Base-by-base conservation (phyloP, 2,888 invertebrate genomes). In the Diarsia mendica region DNA sequence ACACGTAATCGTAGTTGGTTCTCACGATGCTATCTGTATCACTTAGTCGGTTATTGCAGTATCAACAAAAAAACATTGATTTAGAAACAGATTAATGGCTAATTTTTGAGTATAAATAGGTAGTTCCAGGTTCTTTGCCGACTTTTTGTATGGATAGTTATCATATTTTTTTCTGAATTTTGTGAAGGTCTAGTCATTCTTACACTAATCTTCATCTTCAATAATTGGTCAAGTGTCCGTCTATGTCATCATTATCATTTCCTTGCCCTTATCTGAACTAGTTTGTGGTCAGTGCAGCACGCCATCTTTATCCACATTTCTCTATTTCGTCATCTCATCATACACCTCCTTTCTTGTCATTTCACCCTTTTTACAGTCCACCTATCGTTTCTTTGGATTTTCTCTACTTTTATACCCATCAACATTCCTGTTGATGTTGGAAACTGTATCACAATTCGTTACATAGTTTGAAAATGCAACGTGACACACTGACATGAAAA, bases 1-100 rank as follows among this genome's bases (percentile, higher is more conserved):
- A 66, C 85, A 80, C 55, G 65, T 51, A 0, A 63, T 60, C 0
- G 46, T n/a, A 46, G 71, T 73, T 44, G n/a, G 67, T 87, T 87
- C 87, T 58, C 83, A 85, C 79, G 66, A 55, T 49, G 6, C 10
- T 51, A n/a, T n/a, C n/a, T n/a, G n/a, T 39, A 39, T 39, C 39
- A 28, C 28, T 28, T 28, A 2, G 28, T 28, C 28, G 28, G 28
- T 28, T 2, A 2, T 28, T 28, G 28, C 28, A 28, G 1, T 28
- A 28, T 28, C 28, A 28, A 2, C 1, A 28, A 28, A n/a, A n/a
- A 18, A 2, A 9, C 53, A 18, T 55, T 18, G 11, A 2, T 18
- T n/a, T 23, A 3, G 6, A 10, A 53, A 44, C 0, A 11, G 11
- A 39, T 18, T n/a, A 13, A n/a, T 33, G 13, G 49, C 18, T 33